These are phyloP conservation scores for Drosophila dunni DNA, from an alignment of 1,140 invertebrate genomes.

Conservation along the genomic window DNA sequence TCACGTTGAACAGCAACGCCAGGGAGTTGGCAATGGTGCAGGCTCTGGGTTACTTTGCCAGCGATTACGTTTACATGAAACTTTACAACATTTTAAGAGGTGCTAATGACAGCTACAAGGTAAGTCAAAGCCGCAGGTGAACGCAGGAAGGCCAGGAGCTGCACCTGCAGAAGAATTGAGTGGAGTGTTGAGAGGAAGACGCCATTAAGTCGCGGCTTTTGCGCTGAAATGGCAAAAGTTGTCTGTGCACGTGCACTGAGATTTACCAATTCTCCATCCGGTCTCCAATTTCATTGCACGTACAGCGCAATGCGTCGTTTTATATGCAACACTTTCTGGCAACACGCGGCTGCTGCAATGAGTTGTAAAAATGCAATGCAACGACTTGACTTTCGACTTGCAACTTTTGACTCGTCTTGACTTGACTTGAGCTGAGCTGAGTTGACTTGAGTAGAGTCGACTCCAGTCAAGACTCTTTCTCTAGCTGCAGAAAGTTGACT, in stretches of 20 bases:
- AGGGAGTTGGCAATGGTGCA: conserved; percentile 65
- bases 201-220: conserved; percentile 66
- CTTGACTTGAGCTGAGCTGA: neutral
- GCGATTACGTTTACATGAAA: conserved; percentile 90
- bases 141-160: neutral
- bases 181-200: conserved; percentile 15
- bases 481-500: conserved; percentile 37
- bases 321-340: conserved; percentile 76
- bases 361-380: conserved; percentile 76
- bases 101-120: conserved; percentile 91
- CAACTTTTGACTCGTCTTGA: conserved; percentile 37
- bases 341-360: conserved; percentile 51
- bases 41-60: conserved; percentile 87
- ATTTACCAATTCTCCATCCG: conserved; percentile 57
- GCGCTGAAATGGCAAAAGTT: conserved; percentile 76
- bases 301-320: conserved; percentile 74
- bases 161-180: neutral
- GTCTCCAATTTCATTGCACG: conserved; percentile 58
- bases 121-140: conserved; percentile 76
- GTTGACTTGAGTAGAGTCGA: neutral
- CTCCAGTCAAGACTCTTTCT: neutral
- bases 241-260: conserved; percentile 69
- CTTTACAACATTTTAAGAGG: conserved; percentile 90
- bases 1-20: conserved; percentile 54
- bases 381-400: conserved; percentile 67